Conservation (phyloP, 2,113 vertebrate genomes). For the Shinisaurus crocodilurus region DNA sequence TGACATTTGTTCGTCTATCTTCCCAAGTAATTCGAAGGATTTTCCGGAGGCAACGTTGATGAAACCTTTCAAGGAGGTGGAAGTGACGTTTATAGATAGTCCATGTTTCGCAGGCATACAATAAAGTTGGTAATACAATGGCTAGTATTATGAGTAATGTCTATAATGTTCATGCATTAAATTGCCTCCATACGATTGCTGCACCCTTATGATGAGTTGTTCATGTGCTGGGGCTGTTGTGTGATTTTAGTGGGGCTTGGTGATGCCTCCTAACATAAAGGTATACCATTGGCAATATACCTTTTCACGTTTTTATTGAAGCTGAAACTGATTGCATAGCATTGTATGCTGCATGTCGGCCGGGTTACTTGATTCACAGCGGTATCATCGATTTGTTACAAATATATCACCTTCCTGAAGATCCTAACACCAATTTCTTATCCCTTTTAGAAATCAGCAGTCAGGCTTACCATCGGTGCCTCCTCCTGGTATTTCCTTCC, state of each 20-base stretch:
- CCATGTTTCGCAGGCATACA: no score
- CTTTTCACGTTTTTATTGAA: not conserved
- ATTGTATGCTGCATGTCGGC: not conserved
- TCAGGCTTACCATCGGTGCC: not conserved
- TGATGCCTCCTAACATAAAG: not conserved
- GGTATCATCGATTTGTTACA: not conserved
- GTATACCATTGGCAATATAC: not conserved
- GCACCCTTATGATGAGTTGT: not conserved
- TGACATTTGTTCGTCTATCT: no score
- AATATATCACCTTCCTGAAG: conserved; percentile 7
- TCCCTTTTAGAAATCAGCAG: not conserved
- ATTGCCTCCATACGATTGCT: not conserved
- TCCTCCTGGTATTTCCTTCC: not conserved
- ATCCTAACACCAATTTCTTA: conserved; percentile 4
- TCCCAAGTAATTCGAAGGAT: no score
- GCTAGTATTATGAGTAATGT: not conserved
- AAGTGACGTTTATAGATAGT: no score
- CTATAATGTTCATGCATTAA: not conserved
- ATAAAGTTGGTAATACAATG: no score
- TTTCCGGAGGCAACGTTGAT: no score
- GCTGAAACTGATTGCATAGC: not conserved
- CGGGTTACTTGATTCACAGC: not conserved
- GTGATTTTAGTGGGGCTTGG: not conserved
- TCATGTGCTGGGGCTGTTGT: not conserved
- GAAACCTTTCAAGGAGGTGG: no score